Evolutionary conservation across 2,888 invertebrate genomes (phyloP), one percentile per base, ranked within the genome.

Genomic region (Serripes groenlandicus): DNA sequence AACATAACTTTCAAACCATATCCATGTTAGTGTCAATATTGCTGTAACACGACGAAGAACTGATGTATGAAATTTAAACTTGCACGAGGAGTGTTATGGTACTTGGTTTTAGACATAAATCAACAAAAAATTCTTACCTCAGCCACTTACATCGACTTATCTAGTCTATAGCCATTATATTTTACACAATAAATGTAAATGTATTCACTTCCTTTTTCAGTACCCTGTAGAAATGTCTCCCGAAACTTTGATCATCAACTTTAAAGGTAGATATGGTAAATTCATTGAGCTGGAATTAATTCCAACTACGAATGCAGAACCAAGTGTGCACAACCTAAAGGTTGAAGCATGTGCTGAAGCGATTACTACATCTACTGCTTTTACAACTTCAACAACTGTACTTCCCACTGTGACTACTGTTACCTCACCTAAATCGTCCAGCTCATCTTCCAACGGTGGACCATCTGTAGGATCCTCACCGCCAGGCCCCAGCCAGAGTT

Each of bases 151-250:
- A n/a, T n/a, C n/a, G n/a, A n/a, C n/a, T n/a, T n/a, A n/a, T n/a
- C n/a, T n/a, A n/a, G n/a, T n/a, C n/a, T n/a, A n/a, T n/a, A n/a
- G n/a, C n/a, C n/a, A n/a, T n/a, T n/a, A n/a, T n/a, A n/a, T n/a
- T n/a, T n/a, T n/a, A n/a, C n/a, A n/a, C n/a, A n/a, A n/a, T n/a
- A n/a, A n/a, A n/a, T n/a, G n/a, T n/a, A n/a, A n/a, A n/a, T n/a
- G n/a, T n/a, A n/a, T n/a, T n/a, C n/a, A n/a, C n/a, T n/a, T n/a
- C n/a, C n/a, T n/a, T n/a, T 76, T 76, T 69, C 76, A 76, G 76
- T 76, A 76, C 32, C 76, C 76, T 0, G 52, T 76, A 15, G 76
- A 76, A 9, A 54, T 76, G 28, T 76, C 76, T 0, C 76, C 76
- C 4, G 58, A 76, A 32, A 35, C 56, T n/a, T 32, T 60, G 21